Conservation (phyloP, 2,113 vertebrate genomes). For the Castor canadensis region DNA sequence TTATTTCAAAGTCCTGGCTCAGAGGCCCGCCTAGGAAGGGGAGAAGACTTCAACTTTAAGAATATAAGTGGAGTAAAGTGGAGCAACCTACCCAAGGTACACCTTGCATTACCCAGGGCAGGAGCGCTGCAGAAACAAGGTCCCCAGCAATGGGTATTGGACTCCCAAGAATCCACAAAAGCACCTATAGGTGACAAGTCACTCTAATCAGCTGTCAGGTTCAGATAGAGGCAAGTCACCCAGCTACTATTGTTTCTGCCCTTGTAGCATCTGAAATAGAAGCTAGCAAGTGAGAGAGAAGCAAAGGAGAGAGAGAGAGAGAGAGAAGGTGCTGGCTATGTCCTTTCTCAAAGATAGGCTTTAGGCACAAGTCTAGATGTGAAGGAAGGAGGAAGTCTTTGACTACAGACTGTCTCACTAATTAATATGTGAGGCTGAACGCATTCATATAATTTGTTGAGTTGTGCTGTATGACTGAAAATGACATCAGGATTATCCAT, state of each 20-base stretch:
- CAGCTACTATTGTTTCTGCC: neutral
- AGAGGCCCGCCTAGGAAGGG: neutral
- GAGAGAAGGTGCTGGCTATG: too few species aligned
- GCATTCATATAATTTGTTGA: neutral
- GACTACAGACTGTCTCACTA: neutral
- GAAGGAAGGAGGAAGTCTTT: neutral
- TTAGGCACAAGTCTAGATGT: neutral
- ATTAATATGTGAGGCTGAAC: neutral
- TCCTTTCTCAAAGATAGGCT: neutral
- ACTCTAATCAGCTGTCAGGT: neutral
- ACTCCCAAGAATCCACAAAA: neutral
- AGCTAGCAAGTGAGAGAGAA: neutral
- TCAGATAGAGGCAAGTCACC: neutral
- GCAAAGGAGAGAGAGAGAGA: neutral
- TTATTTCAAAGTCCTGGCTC: neutral
- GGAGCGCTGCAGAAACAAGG: neutral
- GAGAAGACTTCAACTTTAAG: neutral
- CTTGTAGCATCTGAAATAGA: neutral
- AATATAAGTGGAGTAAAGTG: neutral
- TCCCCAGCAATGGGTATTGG: accelerated
- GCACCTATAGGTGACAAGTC: neutral
- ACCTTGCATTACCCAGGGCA: neutral
- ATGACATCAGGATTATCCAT: neutral
- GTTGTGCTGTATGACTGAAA: neutral
- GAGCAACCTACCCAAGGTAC: neutral